A percentile compares a stretch with the other conserved stretches of the same genome.
Conservation (phyloP, 1,140 invertebrate genomes). For the Cyphomyrmex costatus region DNA sequence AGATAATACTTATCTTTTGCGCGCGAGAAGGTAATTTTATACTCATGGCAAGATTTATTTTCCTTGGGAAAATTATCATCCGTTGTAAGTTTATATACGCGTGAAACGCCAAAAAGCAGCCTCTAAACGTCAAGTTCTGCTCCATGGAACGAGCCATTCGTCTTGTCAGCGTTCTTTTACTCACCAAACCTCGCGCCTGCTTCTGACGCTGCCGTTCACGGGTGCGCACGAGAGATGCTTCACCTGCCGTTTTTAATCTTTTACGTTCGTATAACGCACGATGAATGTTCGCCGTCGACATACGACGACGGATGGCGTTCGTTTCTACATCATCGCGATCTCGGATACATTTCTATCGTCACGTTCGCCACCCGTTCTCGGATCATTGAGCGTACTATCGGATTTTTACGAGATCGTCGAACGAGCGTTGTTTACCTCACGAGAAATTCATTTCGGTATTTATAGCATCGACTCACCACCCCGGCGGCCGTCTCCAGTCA, state of each 20-base stretch:
- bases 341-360: constrained; percentile 6
- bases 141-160: constrained; percentile 18
- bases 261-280: constrained; percentile 23
- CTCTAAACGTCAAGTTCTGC: constrained; percentile 52
- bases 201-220: neutral
- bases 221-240: neutral
- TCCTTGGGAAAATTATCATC: constrained; percentile 45
- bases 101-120: constrained; percentile 45
- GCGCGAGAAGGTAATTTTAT: constrained; percentile 40
- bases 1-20: constrained; percentile 36
- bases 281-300: neutral
- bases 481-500: neutral
- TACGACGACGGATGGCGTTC: neutral
- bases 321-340: constrained; percentile 1
- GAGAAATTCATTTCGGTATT: constrained; percentile 31
- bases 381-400: constrained; percentile 8
- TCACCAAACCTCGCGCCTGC: constrained; percentile 20
- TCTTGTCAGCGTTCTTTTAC: constrained; percentile 57
- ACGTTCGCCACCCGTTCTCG: neutral
- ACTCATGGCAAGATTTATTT: constrained; percentile 42
- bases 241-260: constrained; percentile 38
- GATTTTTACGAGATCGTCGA: constrained; percentile 43
- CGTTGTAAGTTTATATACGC: constrained; percentile 44
- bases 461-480: neutral
- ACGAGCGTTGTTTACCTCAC: neutral